Conservation (phyloP, 2,888 invertebrate species). For the Carpatolechia fugitivella region DNA sequence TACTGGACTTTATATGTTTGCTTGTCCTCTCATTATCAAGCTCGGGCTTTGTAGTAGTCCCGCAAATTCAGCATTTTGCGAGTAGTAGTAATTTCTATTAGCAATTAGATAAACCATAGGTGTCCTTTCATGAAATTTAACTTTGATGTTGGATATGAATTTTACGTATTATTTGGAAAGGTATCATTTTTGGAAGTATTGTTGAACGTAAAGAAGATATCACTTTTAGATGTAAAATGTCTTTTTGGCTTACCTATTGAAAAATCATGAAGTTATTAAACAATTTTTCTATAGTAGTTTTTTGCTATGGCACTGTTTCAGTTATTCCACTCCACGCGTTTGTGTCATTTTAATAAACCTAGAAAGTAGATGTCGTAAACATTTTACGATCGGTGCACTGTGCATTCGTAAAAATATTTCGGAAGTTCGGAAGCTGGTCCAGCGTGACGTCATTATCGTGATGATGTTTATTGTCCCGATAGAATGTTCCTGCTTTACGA, state of each 20-base stretch:
- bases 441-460: conserved; percentile 55
- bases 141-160: too few species aligned
- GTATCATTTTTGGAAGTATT: too few species aligned
- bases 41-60: conserved; percentile 14
- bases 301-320: too few species aligned
- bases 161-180: too few species aligned
- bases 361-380: conserved; percentile 53
- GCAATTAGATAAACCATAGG: too few species aligned
- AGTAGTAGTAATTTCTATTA: too few species aligned
- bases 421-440: conserved; percentile 14
- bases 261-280: too few species aligned
- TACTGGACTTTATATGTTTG: conserved; percentile 44
- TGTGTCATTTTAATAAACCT: conserved; percentile 61
- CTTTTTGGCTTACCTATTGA: too few species aligned
- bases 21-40: conserved; percentile 38
- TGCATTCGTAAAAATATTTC: conserved; percentile 66
- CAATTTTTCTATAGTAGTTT: too few species aligned
- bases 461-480: conserved; percentile 44
- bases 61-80: conserved; percentile 2
- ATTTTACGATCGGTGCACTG: conserved; percentile 62
- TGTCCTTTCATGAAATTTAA: too few species aligned
- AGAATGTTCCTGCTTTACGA: neutral
- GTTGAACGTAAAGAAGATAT: too few species aligned
- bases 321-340: conserved; percentile 12
- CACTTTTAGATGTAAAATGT: too few species aligned